Evolutionary conservation across 2,888 invertebrate species (phyloP).

Genomic region (Himalopsyche tibetana): DNA sequence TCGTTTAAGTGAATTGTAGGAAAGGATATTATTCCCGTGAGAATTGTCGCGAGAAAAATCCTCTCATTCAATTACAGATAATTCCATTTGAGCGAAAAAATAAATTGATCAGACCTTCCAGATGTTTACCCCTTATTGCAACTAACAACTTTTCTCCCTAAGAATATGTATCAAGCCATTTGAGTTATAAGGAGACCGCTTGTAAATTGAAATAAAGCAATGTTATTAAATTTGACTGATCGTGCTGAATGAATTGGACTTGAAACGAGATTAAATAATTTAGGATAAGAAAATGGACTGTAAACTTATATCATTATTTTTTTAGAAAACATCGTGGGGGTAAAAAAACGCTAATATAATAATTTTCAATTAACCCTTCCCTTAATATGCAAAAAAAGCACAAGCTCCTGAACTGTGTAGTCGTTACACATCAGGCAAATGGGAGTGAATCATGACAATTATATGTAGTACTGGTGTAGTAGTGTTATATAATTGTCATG

Average conservation of each 20-base stretch:
- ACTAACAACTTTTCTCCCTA: slow-evolving; percentile 3
- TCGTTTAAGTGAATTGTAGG: slow-evolving; percentile 13
- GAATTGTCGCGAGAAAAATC: not conserved
- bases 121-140: slow-evolving; percentile 21
- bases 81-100: slow-evolving; percentile 30
- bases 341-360: no score
- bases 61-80: slow-evolving; percentile 34
- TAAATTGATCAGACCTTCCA: slow-evolving; percentile 30
- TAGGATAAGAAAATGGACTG: no score
- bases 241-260: not conserved
- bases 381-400: no score
- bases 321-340: no score
- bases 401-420: no score
- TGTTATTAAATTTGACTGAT: slow-evolving; percentile 5
- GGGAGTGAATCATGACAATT: no score
- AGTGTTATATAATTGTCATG: no score
- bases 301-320: no score
- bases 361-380: no score
- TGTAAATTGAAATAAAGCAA: slow-evolving; percentile 8
- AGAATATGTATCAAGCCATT: slow-evolving; percentile 5
- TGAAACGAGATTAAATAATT: no score
- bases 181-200: not conserved
- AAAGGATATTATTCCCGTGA: slow-evolving; percentile 17
- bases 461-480: no score
- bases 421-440: no score